These are phyloP conservation scores for Anagrus nilaparvatae DNA, from an alignment of 1,140 invertebrate genomes.

Conservation along the genomic window DNA sequence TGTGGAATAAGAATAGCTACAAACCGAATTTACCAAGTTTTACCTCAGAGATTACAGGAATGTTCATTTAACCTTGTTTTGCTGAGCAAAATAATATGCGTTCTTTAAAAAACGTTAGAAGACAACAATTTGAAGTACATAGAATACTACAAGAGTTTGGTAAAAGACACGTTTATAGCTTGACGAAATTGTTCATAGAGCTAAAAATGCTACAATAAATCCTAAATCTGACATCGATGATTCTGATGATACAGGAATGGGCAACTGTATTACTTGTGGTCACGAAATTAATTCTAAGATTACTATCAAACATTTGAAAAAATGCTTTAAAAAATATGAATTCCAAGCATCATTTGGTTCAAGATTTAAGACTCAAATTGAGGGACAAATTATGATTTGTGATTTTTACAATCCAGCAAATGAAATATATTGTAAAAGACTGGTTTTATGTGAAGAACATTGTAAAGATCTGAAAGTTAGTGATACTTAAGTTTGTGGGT, in stretches of 20 bases:
- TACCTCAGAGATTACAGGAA: slow-evolving; percentile 85
- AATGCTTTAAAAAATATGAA: slow-evolving; percentile 94
- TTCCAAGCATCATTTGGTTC: slow-evolving; percentile 95
- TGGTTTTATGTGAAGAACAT: slow-evolving; percentile 97
- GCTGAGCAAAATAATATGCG: slow-evolving; percentile 80
- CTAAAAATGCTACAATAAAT: slow-evolving; percentile 57
- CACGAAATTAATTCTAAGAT: slow-evolving; percentile 80
- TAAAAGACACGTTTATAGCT: slow-evolving; percentile 62
- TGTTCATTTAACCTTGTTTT: slow-evolving; percentile 77
- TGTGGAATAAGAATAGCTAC: slow-evolving; percentile 89
- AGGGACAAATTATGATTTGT: slow-evolving; percentile 94
- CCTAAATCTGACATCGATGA: slow-evolving; percentile 52
- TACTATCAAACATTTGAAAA: slow-evolving; percentile 88
- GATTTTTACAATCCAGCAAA: slow-evolving; percentile 87
- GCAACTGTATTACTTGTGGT: slow-evolving; percentile 91
- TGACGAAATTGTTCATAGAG: slow-evolving; percentile 69
- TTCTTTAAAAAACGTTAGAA: slow-evolving; percentile 71
- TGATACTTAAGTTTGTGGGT: slow-evolving; percentile 80
- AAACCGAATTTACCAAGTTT: slow-evolving; percentile 67
- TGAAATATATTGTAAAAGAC: slow-evolving; percentile 88
- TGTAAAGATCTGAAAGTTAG: slow-evolving; percentile 88
- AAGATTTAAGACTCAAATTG: slow-evolving; percentile 85
- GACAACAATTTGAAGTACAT: slow-evolving; percentile 64
- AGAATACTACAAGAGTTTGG: slow-evolving; percentile 67
- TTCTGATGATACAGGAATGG: slow-evolving; percentile 69